These are phyloP conservation scores for Girardinus metallicus DNA, from an alignment of 2,797 vertebrate genomes.

Conservation along the genomic window DNA sequence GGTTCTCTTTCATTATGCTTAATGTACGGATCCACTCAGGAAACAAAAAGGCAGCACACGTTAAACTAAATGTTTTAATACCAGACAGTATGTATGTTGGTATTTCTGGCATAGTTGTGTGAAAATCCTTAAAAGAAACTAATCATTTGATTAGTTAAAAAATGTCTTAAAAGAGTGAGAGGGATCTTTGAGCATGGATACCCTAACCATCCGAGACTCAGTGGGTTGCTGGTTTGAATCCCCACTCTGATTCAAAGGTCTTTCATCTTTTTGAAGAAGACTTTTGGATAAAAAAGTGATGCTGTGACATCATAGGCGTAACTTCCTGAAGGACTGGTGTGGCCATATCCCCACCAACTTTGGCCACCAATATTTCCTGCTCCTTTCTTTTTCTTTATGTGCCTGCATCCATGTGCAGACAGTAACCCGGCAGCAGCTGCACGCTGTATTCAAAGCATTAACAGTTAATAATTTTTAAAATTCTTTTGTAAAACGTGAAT, in stretches of 20 bases:
- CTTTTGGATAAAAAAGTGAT: slow-evolving; percentile 57
- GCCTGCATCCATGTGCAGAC: too few relatives aligned
- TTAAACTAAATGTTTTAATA: slow-evolving; percentile 7
- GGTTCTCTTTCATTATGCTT: slow-evolving; percentile 19
- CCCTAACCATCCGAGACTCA: too few relatives aligned
- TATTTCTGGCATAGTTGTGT: not conserved
- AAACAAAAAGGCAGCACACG: slow-evolving; percentile 11
- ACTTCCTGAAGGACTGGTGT: too few relatives aligned
- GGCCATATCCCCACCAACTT: too few relatives aligned
- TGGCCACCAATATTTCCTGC: too few relatives aligned
- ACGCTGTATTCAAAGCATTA: too few relatives aligned
- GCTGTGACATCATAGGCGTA: not conserved
- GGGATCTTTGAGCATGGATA: not conserved
- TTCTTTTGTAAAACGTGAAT: too few relatives aligned
- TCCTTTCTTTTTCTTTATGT: too few relatives aligned
- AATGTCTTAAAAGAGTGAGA: not conserved
- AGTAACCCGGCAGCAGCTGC: too few relatives aligned
- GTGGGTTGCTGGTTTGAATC: too few relatives aligned
- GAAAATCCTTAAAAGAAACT: not conserved
- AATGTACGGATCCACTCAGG: slow-evolving; percentile 22
- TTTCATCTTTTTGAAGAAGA: slow-evolving; percentile 42
- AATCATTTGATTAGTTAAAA: not conserved
- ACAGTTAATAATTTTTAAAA: too few relatives aligned
- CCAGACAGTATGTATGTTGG: not conserved
- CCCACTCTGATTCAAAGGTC: slow-evolving; percentile 39